phyloP scores from a whole-genome alignment of 2,888 invertebrate genomes.

The Xanthorhoe spadicearia region DNA sequence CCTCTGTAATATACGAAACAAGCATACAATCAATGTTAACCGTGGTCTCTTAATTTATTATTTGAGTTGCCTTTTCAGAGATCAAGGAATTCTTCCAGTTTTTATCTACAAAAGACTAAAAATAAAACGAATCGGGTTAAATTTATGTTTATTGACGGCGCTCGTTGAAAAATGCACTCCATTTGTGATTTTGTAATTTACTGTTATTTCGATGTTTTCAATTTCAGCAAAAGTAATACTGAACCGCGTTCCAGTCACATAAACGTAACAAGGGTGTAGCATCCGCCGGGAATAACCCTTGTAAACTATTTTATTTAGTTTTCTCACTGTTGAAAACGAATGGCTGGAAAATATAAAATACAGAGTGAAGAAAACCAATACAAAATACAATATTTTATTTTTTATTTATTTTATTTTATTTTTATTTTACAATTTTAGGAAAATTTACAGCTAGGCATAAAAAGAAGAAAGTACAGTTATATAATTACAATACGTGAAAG shows the following conservation, averaged over 20 bases:
- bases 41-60: constrained; percentile 38
- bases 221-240: constrained; percentile 50
- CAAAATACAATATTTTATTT: constrained; percentile 17
- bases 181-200: constrained; percentile 38
- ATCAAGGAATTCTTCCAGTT: constrained; percentile 32
- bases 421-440: too few relatives aligned
- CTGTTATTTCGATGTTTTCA: constrained; percentile 51
- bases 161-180: constrained; percentile 18
- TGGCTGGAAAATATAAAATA: constrained; percentile 39
- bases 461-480: too few relatives aligned
- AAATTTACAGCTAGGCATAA: too few relatives aligned
- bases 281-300: constrained; percentile 62
- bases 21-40: constrained; percentile 42
- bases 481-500: too few relatives aligned
- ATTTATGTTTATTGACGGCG: constrained; percentile 19
- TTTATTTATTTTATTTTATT: too few relatives aligned
- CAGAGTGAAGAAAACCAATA: constrained; percentile 7
- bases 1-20: constrained; percentile 40
- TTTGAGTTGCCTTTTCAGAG: constrained; percentile 32
- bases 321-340: constrained; percentile 47
- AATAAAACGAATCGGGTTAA: constrained; percentile 26
- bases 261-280: constrained; percentile 56
- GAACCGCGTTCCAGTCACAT: constrained; percentile 55
- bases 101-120: constrained; percentile 29
- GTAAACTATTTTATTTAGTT: constrained; percentile 68